Evolutionary conservation across 2,797 vertebrate species (phyloP).

Genomic region (Argyrosomus regius): DNA sequence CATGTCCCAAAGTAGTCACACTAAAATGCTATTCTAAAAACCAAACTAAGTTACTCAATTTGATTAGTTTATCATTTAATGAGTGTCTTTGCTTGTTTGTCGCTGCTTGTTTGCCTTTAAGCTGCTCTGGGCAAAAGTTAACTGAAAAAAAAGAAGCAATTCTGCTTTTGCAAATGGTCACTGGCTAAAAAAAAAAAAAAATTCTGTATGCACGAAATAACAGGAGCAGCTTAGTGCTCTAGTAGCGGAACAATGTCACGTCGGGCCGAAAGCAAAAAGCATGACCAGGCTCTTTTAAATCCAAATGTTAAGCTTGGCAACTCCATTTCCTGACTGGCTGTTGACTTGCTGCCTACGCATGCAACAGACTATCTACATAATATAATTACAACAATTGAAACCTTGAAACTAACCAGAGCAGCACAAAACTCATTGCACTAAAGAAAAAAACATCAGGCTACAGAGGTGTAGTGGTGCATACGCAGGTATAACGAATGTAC

Average conservation of each 20-base stretch:
- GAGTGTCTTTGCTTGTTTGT: slow-evolving; percentile 8
- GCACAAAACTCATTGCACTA: background rate
- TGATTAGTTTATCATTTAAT: slow-evolving; percentile 19
- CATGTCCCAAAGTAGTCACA: background rate
- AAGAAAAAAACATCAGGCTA: background rate
- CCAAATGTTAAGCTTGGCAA: slow-evolving; percentile 39
- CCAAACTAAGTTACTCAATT: background rate
- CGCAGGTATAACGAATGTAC: background rate
- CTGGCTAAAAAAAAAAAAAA: background rate
- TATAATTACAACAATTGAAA: slow-evolving; percentile 5
- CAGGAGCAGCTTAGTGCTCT: slow-evolving; percentile 18
- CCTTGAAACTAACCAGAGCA: slow-evolving; percentile 4
- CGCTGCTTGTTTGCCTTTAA: slow-evolving; percentile 8
- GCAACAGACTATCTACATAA: slow-evolving; percentile 9
- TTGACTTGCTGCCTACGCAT: slow-evolving; percentile 7
- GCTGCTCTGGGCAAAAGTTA: slow-evolving; percentile 9
- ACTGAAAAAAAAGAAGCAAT: background rate
- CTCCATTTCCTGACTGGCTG: slow-evolving; percentile 14
- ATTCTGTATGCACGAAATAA: background rate
- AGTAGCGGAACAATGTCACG: slow-evolving; percentile 24
- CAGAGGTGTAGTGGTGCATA: background rate
- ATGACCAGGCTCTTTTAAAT: slow-evolving; percentile 25
- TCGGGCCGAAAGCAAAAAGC: slow-evolving; percentile 14
- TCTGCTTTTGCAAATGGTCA: slow-evolving; percentile 18
- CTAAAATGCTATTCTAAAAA: background rate